These are phyloP conservation scores for Scaptomyza cyrtandrae DNA, from an alignment of 2,888 invertebrate genomes.

Conservation along the genomic window DNA sequence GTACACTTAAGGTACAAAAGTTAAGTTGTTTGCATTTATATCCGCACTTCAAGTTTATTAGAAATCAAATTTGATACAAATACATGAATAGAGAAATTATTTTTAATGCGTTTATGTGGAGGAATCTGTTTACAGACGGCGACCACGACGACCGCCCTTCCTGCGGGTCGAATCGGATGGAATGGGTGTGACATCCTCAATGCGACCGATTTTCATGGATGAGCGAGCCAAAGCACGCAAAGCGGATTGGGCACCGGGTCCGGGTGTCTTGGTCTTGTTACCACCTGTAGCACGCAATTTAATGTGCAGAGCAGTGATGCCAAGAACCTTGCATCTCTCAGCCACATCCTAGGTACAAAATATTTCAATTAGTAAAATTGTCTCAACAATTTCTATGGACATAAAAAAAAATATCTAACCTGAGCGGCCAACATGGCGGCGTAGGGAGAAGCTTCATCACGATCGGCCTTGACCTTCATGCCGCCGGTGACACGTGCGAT, in stretches of 20 bases:
- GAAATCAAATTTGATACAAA: background rate
- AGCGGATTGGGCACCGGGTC: constrained; percentile 99
- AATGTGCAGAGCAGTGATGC: constrained; percentile 98
- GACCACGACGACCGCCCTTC: constrained; percentile 3
- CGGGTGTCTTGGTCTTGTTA: constrained; percentile 98
- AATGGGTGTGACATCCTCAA: constrained; percentile 2
- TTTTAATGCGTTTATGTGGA: background rate
- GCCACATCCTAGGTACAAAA: constrained; percentile 85
- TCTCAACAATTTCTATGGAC: background rate
- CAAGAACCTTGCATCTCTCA: constrained; percentile 97
- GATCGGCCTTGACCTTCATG: constrained; percentile 99
- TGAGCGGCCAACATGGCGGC: constrained; percentile 94
- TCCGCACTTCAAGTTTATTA: background rate
- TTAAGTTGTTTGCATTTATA: background rate
- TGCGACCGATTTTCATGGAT: constrained; percentile 9
- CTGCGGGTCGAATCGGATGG: constrained; percentile 1
- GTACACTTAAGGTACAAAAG: background rate
- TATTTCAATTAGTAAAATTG: background rate
- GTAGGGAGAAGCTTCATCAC: constrained; percentile 99
- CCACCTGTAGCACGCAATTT: constrained; percentile 99
- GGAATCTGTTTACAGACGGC: background rate
- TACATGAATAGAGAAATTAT: background rate
- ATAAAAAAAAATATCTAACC: background rate
- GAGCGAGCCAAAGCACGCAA: constrained; percentile 98
- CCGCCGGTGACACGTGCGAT: constrained; percentile 96